Conservation (phyloP, 1,140 invertebrate species). For the Drosophila bocqueti region DNA sequence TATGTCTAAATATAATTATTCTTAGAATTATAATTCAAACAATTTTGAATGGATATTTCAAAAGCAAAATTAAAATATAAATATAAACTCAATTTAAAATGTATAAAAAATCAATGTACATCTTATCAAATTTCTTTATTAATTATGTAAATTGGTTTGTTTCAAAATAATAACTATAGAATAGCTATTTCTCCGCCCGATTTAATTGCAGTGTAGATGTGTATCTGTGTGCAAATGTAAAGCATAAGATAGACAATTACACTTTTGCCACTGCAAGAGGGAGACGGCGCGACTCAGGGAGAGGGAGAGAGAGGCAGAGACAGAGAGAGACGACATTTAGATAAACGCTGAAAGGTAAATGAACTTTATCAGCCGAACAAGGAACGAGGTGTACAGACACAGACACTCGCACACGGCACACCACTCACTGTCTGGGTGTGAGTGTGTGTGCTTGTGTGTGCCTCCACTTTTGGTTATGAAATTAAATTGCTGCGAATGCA, state of each 20-base stretch:
- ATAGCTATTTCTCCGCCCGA: no score
- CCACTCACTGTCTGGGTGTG: conserved; percentile 25
- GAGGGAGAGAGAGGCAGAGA: not conserved
- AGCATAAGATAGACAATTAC: conserved; percentile 82
- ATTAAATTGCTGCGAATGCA: conserved; percentile 37
- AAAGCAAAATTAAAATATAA: no score
- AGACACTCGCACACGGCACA: conserved; percentile 11
- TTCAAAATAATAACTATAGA: no score
- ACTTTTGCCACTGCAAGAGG: conserved; percentile 67
- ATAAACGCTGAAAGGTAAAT: conserved; percentile 82
- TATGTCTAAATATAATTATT: no score
- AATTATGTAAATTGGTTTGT: no score
- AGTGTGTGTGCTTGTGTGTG: conserved; percentile 7
- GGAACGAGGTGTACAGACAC: conserved; percentile 41
- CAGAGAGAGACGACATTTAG: conserved; percentile 52
- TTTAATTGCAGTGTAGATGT: conserved; percentile 23
- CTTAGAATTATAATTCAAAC: no score
- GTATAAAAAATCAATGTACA: no score
- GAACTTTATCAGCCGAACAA: conserved; percentile 78
- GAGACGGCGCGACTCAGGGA: conserved; percentile 3
- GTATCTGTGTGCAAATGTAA: conserved; percentile 51
- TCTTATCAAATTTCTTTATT: no score
- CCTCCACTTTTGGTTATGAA: conserved; percentile 45
- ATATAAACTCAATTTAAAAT: no score
- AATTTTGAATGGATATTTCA: no score